Base-by-base conservation (phyloP, 2,797 vertebrate species). In the Periparus ater region DNA sequence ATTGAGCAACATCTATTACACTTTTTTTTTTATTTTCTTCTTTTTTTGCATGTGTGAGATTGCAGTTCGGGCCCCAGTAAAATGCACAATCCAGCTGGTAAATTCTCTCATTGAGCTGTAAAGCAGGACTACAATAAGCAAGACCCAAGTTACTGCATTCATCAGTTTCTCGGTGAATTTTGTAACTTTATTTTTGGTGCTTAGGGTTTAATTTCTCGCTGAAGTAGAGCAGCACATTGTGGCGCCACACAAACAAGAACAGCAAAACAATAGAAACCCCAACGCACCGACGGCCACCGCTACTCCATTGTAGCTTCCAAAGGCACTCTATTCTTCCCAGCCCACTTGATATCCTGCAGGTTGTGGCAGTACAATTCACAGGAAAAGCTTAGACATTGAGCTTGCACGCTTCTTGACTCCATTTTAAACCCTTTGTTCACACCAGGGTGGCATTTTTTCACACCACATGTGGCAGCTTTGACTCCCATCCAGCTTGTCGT, bases 351-450 rank as follows among this genome's bases (percentile, higher is more conserved):
- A 97, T 98, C 98, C 98, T 97, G 98, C 97, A 97, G 97, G 98
- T 98, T 98, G 95, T 88, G 97, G 97, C 97, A 98, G 97, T 97
- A 97, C 97, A 95, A 98, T 98, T 98, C 98, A 98, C 97, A 98
- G 98, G 98, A 98, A 98, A 97, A 97, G 98, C 98, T 98, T 98
- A 98, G 98, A 97, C 98, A 96, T 96, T 94, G 97, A 98, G 98
- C 98, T 97, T 98, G 96, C 97, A 97, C 23, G 98, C 98, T 98
- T 98, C 97, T 98, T 98, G 98, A 98, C 98, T 98, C 98, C 98
- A 97, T 98, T 98, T 98, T 98, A 98, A 98, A 97, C 98, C 98
- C 97, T 98, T 98, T 98, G 98, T 99, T 98, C 98, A 96, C 98
- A 97, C 97, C 96, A 61, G 97, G 97, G 98, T 98, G 98, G 98